Evolutionary conservation across 2,113 vertebrate species (phyloP).

Genomic region (Egretta garzetta): DNA sequence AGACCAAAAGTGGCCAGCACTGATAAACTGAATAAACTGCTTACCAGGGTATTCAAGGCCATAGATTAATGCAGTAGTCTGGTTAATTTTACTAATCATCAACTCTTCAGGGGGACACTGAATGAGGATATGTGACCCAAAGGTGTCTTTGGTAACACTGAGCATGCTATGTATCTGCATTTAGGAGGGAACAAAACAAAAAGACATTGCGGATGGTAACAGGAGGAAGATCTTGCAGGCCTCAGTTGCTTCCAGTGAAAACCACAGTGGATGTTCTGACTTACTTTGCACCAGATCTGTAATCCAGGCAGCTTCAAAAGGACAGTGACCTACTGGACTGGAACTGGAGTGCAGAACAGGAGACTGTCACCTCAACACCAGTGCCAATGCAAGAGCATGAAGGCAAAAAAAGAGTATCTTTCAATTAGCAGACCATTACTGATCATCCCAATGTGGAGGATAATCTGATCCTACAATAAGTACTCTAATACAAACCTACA

Average conservation of each 20-base stretch:
- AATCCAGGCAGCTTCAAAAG: background rate
- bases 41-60: background rate
- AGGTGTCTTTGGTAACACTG: background rate
- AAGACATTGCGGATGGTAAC: background rate
- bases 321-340: background rate
- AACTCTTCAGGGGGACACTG: background rate
- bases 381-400: background rate
- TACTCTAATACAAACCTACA: background rate
- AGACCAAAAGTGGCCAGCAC: background rate
- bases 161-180: background rate
- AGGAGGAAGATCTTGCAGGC: background rate
- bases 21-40: background rate
- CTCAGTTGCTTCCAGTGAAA: background rate
- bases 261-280: background rate
- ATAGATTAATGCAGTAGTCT: background rate
- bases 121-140: background rate
- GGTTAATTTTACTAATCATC: background rate
- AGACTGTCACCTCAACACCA: background rate
- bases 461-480: background rate
- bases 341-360: background rate
- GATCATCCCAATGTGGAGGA: background rate
- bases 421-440: background rate
- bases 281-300: background rate
- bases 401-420: background rate
- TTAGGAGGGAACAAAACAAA: background rate